Evolutionary conservation across 2,113 vertebrate species (phyloP).

Genomic region (Anolis sagrei): DNA sequence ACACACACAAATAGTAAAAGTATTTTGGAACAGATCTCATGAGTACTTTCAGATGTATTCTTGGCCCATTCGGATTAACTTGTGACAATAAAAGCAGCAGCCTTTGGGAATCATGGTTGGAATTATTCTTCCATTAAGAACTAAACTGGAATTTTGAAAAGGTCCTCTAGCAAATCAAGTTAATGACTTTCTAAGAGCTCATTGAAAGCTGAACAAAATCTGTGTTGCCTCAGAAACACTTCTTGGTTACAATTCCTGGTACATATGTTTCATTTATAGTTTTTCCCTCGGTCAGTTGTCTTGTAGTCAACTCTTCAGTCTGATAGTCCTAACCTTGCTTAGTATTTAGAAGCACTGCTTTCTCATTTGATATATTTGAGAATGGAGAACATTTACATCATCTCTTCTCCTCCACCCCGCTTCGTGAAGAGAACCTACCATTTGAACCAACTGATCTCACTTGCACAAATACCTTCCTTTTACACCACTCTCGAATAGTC

Average conservation of each 20-base stretch:
- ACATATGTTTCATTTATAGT: background rate
- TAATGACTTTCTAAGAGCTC: slow-evolving; percentile 54
- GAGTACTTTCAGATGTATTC: slow-evolving; percentile 23
- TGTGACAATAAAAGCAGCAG: background rate
- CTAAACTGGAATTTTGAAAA: slow-evolving; percentile 52
- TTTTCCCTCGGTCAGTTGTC: background rate
- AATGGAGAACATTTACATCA: background rate
- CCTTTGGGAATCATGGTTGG: background rate
- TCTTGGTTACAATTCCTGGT: slow-evolving; percentile 44
- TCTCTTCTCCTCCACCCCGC: background rate
- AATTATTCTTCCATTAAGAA: slow-evolving; percentile 39
- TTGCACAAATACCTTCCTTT: background rate
- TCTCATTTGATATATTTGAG: background rate
- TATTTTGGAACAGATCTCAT: background rate
- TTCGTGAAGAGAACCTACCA: background rate
- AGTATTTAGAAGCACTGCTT: background rate
- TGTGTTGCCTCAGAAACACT: background rate
- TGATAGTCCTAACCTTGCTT: too few species aligned
- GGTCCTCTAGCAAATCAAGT: slow-evolving; percentile 46
- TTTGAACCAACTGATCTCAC: background rate
- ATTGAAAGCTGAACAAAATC: slow-evolving; percentile 36
- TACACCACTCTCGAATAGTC: background rate
- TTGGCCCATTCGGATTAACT: slow-evolving; percentile 34
- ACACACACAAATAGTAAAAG: slow-evolving; percentile 15
- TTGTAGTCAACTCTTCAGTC: background rate